Percentiles rank a stretch among this genome's conserved stretches.
phyloP scores from a whole-genome alignment of 2,797 vertebrate genomes.

The Poeciliopsis turneri region DNA sequence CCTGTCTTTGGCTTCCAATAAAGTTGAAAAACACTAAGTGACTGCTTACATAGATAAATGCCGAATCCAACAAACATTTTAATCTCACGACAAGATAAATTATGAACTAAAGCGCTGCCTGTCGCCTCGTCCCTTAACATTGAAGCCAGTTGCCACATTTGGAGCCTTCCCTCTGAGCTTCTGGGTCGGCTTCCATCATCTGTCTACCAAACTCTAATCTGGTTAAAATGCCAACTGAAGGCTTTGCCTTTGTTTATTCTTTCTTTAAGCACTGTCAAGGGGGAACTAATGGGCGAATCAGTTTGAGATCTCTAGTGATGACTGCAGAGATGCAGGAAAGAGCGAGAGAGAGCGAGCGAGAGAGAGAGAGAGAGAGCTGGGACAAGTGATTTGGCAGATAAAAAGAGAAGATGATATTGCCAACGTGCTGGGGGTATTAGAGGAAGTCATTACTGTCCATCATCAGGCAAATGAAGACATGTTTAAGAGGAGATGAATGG shows the following conservation, averaged over 20 bases:
- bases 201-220: slow-evolving; percentile 22
- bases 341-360: not conserved
- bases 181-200: slow-evolving; percentile 2
- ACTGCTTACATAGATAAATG: not conserved
- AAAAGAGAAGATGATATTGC: slow-evolving; percentile 45
- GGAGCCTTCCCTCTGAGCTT: not conserved
- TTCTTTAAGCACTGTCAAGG: not conserved
- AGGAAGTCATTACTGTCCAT: slow-evolving; percentile 69
- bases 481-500: slow-evolving; percentile 69
- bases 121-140: not conserved
- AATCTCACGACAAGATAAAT: slow-evolving; percentile 3
- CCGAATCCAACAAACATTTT: not conserved
- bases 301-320: slow-evolving; percentile 40
- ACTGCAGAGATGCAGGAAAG: slow-evolving; percentile 17
- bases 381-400: slow-evolving; percentile 32
- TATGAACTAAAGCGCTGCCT: not conserved
- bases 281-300: slow-evolving; percentile 28
- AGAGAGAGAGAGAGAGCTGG: not conserved
- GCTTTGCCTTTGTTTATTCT: not conserved
- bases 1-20: not conserved
- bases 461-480: slow-evolving; percentile 58
- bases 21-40: not conserved
- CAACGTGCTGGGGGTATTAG: slow-evolving; percentile 42
- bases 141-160: slow-evolving; percentile 9
- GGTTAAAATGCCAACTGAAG: slow-evolving; percentile 11